Evolutionary conservation across 1,140 invertebrate genomes (phyloP), one percentile per base, ranked within the genome.

Genomic region (Drosophila persimilis): DNA sequence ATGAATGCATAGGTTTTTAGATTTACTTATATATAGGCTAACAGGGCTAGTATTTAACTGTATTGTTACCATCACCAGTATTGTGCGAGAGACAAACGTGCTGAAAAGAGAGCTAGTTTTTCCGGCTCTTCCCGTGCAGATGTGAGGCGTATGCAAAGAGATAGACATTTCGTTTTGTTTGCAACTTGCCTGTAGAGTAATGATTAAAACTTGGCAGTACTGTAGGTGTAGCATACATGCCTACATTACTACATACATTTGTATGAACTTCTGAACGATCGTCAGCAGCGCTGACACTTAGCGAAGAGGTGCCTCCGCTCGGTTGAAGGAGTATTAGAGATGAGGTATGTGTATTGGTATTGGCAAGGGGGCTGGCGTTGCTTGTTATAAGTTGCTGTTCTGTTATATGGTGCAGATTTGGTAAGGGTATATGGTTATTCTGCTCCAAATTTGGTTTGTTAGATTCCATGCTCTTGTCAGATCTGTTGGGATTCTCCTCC

Each of bases 121-220:
- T n/a, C 15, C 26, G 22, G 22, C 17, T 56, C 24, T 26, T 46
- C 35, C 56, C 47, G 47, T 60, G 62, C 53, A 52, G 13, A 53
- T 26, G 57, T 31, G 26, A 52, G 15, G 47, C 52, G n/a, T 67
- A 29, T 17, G 13, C 45, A n/a, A 29, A 47, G 45, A 13, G 35
- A 9, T 39, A 11, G 35, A 39, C 35, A 2, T 39, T 39, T 39
- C 11, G 11, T 39, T 39, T 39, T 11, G 31, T 50, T 51, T 46
- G 26, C 20, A 46, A 94, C 93, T 93, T 93, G 95, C 95, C 95
- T 93, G 95, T 93, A 41, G 94, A 92, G 90, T 95, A 95, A 67
- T 94, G 94, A 90, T 94, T 94, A 90, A 95, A 95, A 93, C 94
- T 95, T 50, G 95, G 95, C 66, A 95, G 92, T 93, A 95, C 94